These are phyloP conservation scores for Linepithema humile DNA, from an alignment of 1,140 invertebrate species.

Conservation along the genomic window DNA sequence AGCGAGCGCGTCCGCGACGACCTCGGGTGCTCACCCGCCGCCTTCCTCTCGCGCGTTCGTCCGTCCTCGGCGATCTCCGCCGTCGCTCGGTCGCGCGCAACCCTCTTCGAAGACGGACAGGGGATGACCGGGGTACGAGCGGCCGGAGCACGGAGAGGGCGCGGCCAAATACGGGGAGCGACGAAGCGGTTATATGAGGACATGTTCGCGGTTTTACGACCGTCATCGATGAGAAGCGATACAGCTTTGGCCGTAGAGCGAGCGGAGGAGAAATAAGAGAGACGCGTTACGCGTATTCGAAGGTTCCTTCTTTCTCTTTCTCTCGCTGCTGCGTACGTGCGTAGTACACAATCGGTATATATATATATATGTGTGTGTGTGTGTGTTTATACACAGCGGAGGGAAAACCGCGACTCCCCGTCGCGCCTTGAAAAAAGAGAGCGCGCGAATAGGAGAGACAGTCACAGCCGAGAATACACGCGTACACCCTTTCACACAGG, in stretches of 20 bases:
- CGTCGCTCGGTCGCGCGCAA: slow-evolving; percentile 33
- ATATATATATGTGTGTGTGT: too few relatives aligned
- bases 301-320: background rate
- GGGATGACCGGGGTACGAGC: slow-evolving; percentile 47
- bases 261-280: background rate
- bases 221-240: background rate
- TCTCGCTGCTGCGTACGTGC: background rate
- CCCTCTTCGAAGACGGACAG: slow-evolving; percentile 32
- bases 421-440: slow-evolving; percentile 2
- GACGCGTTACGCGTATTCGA: background rate
- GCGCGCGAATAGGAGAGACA: background rate
- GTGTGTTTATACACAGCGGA: background rate
- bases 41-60: slow-evolving; percentile 21
- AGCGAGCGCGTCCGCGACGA: slow-evolving; percentile 24
- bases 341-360: too few relatives aligned
- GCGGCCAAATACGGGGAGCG: slow-evolving; percentile 27
- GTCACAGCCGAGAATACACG: background rate
- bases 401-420: background rate
- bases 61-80: slow-evolving; percentile 35
- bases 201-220: background rate
- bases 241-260: background rate
- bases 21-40: slow-evolving; percentile 30
- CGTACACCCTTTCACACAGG: background rate
- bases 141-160: slow-evolving; percentile 40
- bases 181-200: background rate